A percentile compares a stretch with the other conserved stretches of the same genome.
These are phyloP conservation scores for Diadema setosum DNA, from an alignment of 35 echinoderm and acorn worm species.

Conservation along the genomic window DNA sequence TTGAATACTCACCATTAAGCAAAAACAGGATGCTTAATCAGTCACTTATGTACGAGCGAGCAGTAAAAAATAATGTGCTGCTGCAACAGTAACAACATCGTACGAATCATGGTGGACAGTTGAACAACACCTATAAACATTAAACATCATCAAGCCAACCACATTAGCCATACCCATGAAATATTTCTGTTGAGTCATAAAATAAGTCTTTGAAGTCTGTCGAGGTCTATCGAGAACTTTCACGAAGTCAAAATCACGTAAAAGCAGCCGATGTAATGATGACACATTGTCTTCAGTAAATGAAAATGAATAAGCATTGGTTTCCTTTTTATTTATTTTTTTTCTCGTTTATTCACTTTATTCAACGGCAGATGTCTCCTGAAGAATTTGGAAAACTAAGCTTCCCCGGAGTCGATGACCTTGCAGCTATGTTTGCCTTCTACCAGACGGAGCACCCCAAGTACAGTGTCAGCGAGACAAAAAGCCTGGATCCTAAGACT, in stretches of 20 bases:
- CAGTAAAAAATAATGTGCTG: neutral
- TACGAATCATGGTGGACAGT: neutral
- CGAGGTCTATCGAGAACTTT: no score
- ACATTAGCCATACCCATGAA: no score
- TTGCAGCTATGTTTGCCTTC: constrained; percentile 13
- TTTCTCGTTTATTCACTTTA: neutral
- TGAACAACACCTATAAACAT: neutral
- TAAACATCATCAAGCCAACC: no score
- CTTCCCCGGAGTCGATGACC: constrained; percentile 5
- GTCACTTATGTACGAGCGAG: no score
- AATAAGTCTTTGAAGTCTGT: no score
- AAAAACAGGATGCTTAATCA: neutral
- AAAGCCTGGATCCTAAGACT: neutral
- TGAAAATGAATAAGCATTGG: no score
- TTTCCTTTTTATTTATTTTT: no score
- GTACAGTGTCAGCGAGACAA: neutral
- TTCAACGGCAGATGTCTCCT: neutral
- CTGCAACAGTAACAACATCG: neutral
- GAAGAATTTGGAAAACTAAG: neutral
- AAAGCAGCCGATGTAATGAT: no score
- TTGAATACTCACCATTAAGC: neutral
- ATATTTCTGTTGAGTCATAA: no score
- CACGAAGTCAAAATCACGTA: no score
- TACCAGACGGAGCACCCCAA: neutral
- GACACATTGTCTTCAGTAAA: no score